These are phyloP conservation scores for Chrysomallon squamiferum DNA, from an alignment of 1,140 invertebrate species.

Conservation along the genomic window DNA sequence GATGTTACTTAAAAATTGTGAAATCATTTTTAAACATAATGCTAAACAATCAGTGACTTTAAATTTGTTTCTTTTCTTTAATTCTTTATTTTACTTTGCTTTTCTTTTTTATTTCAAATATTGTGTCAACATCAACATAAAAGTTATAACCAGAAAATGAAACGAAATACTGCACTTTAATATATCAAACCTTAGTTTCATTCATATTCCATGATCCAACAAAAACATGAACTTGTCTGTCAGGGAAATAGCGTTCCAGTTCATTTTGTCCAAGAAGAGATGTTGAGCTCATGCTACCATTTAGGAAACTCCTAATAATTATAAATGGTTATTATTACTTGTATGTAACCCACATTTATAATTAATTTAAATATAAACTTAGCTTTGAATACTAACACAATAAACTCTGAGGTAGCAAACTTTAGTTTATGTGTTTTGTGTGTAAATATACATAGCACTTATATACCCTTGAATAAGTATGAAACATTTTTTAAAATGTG, in stretches of 20 bases:
- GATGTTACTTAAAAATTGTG: too few relatives aligned
- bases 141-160: too few relatives aligned
- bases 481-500: background rate
- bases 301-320: slow-evolving; percentile 42
- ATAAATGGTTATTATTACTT: background rate
- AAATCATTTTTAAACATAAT: too few relatives aligned
- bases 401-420: background rate
- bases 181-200: slow-evolving; percentile 74
- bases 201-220: slow-evolving; percentile 97
- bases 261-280: slow-evolving; percentile 79
- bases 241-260: slow-evolving; percentile 84
- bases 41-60: too few relatives aligned
- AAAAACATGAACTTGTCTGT: slow-evolving; percentile 83
- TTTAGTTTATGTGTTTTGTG: background rate
- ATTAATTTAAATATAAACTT: background rate
- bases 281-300: slow-evolving; percentile 29
- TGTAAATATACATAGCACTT: background rate
- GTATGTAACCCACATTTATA: background rate
- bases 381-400: background rate
- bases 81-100: too few relatives aligned
- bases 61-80: too few relatives aligned
- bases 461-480: background rate
- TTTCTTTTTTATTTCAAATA: too few relatives aligned
- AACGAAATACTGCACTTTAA: background rate
- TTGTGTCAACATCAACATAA: too few relatives aligned